Base-by-base conservation (phyloP, 2,797 vertebrate species). In the Hephaestus fuliginosus region DNA sequence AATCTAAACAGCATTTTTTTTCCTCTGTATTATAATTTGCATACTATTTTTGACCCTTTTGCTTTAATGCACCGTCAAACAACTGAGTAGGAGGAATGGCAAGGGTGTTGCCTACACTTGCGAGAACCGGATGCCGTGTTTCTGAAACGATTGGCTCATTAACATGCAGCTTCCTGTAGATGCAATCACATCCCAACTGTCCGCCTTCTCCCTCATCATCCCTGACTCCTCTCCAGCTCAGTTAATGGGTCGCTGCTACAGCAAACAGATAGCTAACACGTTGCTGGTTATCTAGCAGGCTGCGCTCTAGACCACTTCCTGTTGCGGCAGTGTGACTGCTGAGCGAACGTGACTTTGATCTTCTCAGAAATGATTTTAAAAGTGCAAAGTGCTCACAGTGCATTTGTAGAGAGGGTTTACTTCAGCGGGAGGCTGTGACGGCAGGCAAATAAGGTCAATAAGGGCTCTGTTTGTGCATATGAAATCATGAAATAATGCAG, bases 111-210 rank as follows among this genome's bases (percentile, higher is more conserved):
- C 13, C 77, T 74, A 63, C 60, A 72, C 69, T 81, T 64, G 62
- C 10, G 36, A 58, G 66, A 84, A 83, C 58, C 25, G 48, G 86
- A 86, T 74, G 76, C 51, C 60, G 52, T 61, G 71, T 48, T 83
- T 87, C 60, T 44, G 58, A 76, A 86, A 80, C 10, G n/a, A 85
- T 78, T 78, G 72, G 71, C 86, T 83, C 71, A 87, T 88, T 67
- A 85, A 82, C 61, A 52, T 44, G 58, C 57, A 2, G 68, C 82
- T 93, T 94, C 91, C 92, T 92, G 84, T 70, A 60, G 85, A 90
- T 89, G 85, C 82, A 83, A 88, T 92, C 89, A 41, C 39, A 56
- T 87, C 82, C 51, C 57, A 69, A 53, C 78, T 9, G 51, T 56
- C 74, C 46, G 57, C 44, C 7, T 20, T 4, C 67, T 80, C 55